Evolutionary conservation across 2,888 invertebrate genomes (phyloP).

Genomic region (Leucoptera coffeella): DNA sequence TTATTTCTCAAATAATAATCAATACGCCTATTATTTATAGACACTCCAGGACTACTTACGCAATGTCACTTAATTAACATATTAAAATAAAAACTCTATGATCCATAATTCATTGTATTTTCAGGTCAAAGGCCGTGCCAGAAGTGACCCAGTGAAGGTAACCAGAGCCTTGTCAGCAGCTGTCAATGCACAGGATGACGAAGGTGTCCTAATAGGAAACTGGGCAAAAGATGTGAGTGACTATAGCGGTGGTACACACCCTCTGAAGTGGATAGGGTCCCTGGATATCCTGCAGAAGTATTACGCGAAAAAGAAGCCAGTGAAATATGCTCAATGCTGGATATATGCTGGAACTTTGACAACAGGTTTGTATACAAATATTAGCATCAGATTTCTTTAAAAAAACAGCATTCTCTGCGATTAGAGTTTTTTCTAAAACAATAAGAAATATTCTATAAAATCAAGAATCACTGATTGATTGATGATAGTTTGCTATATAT

Average conservation of each 20-base stretch:
- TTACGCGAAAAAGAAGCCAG: slow-evolving; percentile 75
- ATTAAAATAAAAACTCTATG: not conserved
- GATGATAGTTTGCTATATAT: too few species aligned
- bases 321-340: slow-evolving; percentile 95
- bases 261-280: slow-evolving; percentile 88
- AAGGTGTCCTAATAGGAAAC: slow-evolving; percentile 79
- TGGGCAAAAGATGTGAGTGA: slow-evolving; percentile 82
- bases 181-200: slow-evolving; percentile 82
- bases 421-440: too few species aligned
- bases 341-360: slow-evolving; percentile 88
- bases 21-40: too few species aligned
- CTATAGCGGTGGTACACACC: slow-evolving; percentile 78
- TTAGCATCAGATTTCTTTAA: too few species aligned
- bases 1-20: too few species aligned
- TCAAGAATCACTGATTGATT: too few species aligned
- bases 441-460: too few species aligned
- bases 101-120: slow-evolving; percentile 4
- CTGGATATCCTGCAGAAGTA: slow-evolving; percentile 79
- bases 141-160: slow-evolving; percentile 73
- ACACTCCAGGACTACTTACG: too few species aligned
- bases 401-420: too few species aligned
- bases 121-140: slow-evolving; percentile 50
- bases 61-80: not conserved
- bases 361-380: slow-evolving; percentile 55
- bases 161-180: slow-evolving; percentile 79